phyloP scores from a whole-genome alignment of 2,888 invertebrate genomes.

The Corythucha ciliata region DNA sequence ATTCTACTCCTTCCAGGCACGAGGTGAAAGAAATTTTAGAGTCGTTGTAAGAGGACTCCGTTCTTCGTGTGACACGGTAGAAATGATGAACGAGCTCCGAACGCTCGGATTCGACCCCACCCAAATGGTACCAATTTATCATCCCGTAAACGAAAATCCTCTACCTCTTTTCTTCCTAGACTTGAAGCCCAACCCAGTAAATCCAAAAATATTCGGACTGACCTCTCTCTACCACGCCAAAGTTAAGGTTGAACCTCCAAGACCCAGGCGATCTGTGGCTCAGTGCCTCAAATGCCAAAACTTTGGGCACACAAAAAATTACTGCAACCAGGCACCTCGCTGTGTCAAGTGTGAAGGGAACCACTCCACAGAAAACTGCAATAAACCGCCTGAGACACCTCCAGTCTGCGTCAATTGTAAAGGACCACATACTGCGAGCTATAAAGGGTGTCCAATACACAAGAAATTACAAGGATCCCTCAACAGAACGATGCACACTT shows the following conservation, averaged over 20 bases:
- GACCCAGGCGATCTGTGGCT: neutral
- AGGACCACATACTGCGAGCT: slow-evolving; percentile 8
- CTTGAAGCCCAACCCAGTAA: no score
- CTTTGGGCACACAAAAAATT: slow-evolving; percentile 14
- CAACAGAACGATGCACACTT: slow-evolving; percentile 7
- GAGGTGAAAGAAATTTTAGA: slow-evolving; percentile 3
- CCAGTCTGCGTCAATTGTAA: slow-evolving; percentile 14
- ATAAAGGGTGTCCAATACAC: slow-evolving; percentile 14
- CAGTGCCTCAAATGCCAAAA: slow-evolving; percentile 4
- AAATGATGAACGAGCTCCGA: slow-evolving; percentile 13
- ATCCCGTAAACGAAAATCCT: slow-evolving; percentile 10
- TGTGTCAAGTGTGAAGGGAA: slow-evolving; percentile 10
- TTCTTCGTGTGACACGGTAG: slow-evolving; percentile 7
- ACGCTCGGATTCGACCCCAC: slow-evolving; percentile 7
- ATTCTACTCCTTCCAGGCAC: slow-evolving; percentile 5
- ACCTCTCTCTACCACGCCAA: no score
- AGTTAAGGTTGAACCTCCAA: slow-evolving; percentile 9
- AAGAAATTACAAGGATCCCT: slow-evolving; percentile 2
- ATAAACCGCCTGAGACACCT: neutral
- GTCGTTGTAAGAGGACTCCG: slow-evolving; percentile 14
- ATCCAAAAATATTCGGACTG: no score
- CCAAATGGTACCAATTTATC: slow-evolving; percentile 11
- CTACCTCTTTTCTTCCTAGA: no score
- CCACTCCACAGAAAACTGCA: neutral
- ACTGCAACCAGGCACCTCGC: slow-evolving; percentile 1